These are phyloP conservation scores for Anniella stebbinsi DNA, from an alignment of 2,797 vertebrate species.

Conservation along the genomic window DNA sequence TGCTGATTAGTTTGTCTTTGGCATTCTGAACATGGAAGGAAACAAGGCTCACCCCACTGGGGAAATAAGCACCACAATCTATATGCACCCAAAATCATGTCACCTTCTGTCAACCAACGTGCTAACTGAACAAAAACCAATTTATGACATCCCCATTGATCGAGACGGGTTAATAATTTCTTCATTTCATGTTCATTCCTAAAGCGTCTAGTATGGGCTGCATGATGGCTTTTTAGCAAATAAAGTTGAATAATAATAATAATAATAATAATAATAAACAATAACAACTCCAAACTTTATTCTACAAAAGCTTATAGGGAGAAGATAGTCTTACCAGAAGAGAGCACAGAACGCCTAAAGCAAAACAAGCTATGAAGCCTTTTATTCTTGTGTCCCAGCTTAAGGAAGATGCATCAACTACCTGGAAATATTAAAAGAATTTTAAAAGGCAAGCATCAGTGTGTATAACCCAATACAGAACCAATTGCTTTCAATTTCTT, in stretches of 20 bases:
- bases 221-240: not conserved
- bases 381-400: conserved; percentile 90
- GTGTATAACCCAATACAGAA: rapidly evolving
- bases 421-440: conserved; percentile 70
- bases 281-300: not conserved
- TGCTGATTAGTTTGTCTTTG: too few relatives aligned
- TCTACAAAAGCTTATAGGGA: not conserved
- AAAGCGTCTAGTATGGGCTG: not conserved
- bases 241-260: too few relatives aligned
- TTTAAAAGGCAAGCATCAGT: not conserved
- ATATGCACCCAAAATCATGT: not conserved
- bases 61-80: not conserved
- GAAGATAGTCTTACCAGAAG: conserved; percentile 83
- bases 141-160: too few relatives aligned
- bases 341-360: conserved; percentile 84
- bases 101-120: not conserved
- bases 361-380: conserved; percentile 90
- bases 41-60: not conserved
- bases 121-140: not conserved
- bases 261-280: too few relatives aligned
- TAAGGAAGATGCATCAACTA: conserved; percentile 84
- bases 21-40: too few relatives aligned
- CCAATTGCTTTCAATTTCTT: not conserved
- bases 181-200: not conserved
- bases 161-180: too few relatives aligned